These are phyloP conservation scores for Lepidurus arcticus DNA, from an alignment of 1,140 invertebrate genomes.

Conservation along the genomic window DNA sequence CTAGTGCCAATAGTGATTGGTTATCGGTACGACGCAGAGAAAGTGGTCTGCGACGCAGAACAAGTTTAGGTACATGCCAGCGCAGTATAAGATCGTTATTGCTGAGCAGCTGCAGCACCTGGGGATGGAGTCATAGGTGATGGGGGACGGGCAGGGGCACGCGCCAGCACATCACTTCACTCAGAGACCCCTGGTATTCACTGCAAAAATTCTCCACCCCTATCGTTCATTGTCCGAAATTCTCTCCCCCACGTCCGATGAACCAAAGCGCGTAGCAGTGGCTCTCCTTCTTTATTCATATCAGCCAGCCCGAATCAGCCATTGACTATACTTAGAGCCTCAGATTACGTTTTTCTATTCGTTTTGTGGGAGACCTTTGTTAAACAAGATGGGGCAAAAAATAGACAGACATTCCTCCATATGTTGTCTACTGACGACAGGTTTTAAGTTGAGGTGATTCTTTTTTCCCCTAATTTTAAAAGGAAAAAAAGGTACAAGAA, in stretches of 20 bases:
- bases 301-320: neutral
- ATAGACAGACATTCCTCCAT: neutral
- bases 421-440: neutral
- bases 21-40: neutral
- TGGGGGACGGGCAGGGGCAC: neutral
- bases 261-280: neutral
- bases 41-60: neutral
- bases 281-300: neutral
- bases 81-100: neutral
- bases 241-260: neutral
- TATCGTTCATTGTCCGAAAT: neutral
- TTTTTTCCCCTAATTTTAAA: neutral
- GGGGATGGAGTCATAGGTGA: neutral
- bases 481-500: neutral
- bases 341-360: neutral
- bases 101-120: neutral
- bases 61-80: neutral
- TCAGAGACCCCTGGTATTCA: neutral
- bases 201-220: neutral
- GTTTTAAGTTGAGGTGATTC: neutral
- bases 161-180: conserved; percentile 9
- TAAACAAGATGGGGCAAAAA: neutral
- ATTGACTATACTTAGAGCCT: neutral
- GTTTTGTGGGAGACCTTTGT: neutral
- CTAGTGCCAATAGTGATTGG: no score